Conservation (phyloP, 2,888 invertebrate species). For the Cryptocephalus primarius region DNA sequence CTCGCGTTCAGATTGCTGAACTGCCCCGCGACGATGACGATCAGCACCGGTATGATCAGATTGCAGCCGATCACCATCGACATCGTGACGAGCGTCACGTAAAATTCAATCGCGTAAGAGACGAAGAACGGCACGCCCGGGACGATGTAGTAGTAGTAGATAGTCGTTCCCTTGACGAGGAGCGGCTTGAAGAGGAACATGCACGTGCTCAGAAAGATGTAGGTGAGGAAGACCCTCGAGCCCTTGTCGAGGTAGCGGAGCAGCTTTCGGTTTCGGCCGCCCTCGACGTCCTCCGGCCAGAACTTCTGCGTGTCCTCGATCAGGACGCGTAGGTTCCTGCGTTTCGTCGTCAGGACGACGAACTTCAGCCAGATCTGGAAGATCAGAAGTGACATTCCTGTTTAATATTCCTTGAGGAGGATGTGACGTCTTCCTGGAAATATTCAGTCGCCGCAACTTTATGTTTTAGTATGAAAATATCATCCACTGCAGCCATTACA, state of each 20-base stretch:
- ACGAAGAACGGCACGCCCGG: slow-evolving; percentile 7
- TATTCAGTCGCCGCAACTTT: no score
- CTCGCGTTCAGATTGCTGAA: slow-evolving; percentile 10
- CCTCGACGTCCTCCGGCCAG: slow-evolving; percentile 7
- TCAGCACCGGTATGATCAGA: slow-evolving; percentile 8
- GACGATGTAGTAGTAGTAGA: slow-evolving; percentile 10
- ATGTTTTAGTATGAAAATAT: no score
- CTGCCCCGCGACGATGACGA: slow-evolving; percentile 10
- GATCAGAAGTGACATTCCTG: neutral
- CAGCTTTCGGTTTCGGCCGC: slow-evolving; percentile 6
- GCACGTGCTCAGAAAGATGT: slow-evolving; percentile 9
- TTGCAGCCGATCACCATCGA: slow-evolving; percentile 11
- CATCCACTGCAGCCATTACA: no score
- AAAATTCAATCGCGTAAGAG: slow-evolving; percentile 10
- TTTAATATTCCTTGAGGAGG: no score
- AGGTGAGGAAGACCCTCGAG: slow-evolving; percentile 5
- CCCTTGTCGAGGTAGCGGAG: slow-evolving; percentile 4
- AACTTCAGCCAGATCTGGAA: slow-evolving; percentile 12
- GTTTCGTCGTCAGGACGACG: slow-evolving; percentile 6
- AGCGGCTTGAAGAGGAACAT: slow-evolving; percentile 12
- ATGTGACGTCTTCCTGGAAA: no score
- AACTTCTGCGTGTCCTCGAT: slow-evolving; percentile 6
- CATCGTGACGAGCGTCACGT: slow-evolving; percentile 11
- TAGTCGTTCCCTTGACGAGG: slow-evolving; percentile 9
- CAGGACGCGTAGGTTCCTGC: slow-evolving; percentile 5